These are phyloP conservation scores for Atherinosoma microstoma DNA, from an alignment of 2,797 vertebrate genomes.

Conservation along the genomic window DNA sequence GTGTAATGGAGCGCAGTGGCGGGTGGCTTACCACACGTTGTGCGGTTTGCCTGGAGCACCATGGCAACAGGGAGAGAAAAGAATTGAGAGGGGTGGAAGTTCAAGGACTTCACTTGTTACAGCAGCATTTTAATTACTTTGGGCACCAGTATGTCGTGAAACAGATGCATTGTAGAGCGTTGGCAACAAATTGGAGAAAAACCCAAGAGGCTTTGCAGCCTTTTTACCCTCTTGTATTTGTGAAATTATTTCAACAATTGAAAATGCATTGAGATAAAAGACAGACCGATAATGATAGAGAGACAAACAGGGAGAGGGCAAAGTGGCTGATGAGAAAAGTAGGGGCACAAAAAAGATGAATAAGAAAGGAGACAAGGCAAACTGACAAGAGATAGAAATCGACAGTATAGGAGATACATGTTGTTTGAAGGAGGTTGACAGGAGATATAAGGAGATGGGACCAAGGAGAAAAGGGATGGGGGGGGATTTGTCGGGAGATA, in stretches of 20 bases:
- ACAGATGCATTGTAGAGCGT: constrained; percentile 64
- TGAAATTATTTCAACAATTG: constrained; percentile 50
- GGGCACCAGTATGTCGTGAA: constrained; percentile 57
- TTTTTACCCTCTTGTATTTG: constrained; percentile 25
- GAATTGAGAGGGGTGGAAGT: constrained; percentile 66
- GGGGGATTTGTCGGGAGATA: constrained; percentile 61
- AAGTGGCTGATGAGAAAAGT: constrained; percentile 27
- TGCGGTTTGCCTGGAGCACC: constrained; percentile 72
- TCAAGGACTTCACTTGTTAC: constrained; percentile 83
- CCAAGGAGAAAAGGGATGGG: constrained; percentile 50
- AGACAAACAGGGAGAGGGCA: neutral
- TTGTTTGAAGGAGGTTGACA: constrained; percentile 61
- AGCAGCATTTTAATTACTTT: constrained; percentile 81
- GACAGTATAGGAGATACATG: constrained; percentile 56
- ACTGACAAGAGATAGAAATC: constrained; percentile 63
- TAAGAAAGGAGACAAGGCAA: constrained; percentile 52
- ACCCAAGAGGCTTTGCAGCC: constrained; percentile 23
- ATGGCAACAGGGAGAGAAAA: constrained; percentile 79
- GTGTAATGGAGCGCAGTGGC: constrained; percentile 61
- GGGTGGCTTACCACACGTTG: constrained; percentile 61
- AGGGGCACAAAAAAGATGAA: constrained; percentile 41
- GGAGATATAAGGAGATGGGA: constrained; percentile 58
- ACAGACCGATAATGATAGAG: constrained; percentile 45
- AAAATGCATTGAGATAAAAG: constrained; percentile 41
- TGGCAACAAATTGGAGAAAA: constrained; percentile 41